These are phyloP conservation scores for Cirrhinus mrigala DNA, from an alignment of 2,797 vertebrate genomes.

Conservation along the genomic window DNA sequence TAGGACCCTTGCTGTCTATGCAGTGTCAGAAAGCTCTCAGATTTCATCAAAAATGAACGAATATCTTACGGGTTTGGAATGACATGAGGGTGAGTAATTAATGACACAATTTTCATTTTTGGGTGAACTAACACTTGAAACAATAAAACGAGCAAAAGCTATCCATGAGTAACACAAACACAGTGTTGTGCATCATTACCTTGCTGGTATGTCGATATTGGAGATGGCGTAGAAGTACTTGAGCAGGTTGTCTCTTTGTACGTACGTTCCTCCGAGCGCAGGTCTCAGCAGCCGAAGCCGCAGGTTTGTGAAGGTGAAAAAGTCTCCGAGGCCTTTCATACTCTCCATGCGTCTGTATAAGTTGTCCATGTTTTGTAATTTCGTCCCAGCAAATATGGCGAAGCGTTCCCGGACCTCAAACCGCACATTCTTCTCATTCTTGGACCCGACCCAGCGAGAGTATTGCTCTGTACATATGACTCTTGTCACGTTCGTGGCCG, in stretches of 20 bases:
- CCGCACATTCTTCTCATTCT: slow-evolving; percentile 90
- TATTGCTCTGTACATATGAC: slow-evolving; percentile 98
- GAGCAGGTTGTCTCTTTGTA: slow-evolving; percentile 90
- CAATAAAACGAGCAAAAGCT: background rate
- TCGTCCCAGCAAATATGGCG: slow-evolving; percentile 91
- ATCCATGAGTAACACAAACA: background rate
- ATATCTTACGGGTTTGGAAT: too few species aligned
- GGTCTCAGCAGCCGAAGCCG: slow-evolving; percentile 91
- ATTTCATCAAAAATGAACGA: background rate
- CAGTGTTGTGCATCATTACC: slow-evolving; percentile 77
- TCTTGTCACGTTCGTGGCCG: slow-evolving; percentile 88
- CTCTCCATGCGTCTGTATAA: slow-evolving; percentile 95
- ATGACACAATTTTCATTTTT: too few species aligned
- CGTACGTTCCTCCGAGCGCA: slow-evolving; percentile 92
- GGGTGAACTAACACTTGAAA: background rate
- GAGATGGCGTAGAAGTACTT: slow-evolving; percentile 99
- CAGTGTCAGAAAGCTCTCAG: too few species aligned
- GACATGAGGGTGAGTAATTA: too few species aligned
- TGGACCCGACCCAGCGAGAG: slow-evolving; percentile 89
- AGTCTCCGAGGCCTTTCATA: slow-evolving; percentile 93
- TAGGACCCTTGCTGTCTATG: too few species aligned
- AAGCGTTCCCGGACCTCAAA: slow-evolving; percentile 95
- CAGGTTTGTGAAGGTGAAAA: slow-evolving; percentile 96
- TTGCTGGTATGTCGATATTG: slow-evolving; percentile 92
- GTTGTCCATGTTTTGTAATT: slow-evolving; percentile 92